phyloP scores from a whole-genome alignment of 2,888 invertebrate species.

The Ctenicera cuprea region DNA sequence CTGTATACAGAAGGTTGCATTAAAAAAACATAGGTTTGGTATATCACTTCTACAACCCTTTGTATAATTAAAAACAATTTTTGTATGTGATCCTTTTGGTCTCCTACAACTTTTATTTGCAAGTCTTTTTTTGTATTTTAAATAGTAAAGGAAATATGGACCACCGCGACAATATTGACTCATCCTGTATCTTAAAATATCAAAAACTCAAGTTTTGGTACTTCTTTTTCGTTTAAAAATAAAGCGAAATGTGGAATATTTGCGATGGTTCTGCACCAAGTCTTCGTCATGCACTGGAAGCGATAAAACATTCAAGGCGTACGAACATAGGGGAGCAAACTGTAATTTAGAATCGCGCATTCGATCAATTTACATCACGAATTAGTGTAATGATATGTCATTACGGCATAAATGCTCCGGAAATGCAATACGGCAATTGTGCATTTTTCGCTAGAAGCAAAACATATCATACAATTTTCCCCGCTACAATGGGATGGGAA shows the following conservation, averaged over 20 bases:
- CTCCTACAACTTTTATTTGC: too few relatives aligned
- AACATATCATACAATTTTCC: conserved; percentile 17
- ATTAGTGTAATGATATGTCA: conserved; percentile 42
- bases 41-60: too few relatives aligned
- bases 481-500: neutral
- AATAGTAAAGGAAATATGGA: too few relatives aligned
- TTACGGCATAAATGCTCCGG: conserved; percentile 31
- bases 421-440: conserved; percentile 28
- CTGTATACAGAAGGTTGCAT: too few relatives aligned
- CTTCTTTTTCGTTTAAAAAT: too few relatives aligned
- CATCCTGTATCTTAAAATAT: too few relatives aligned
- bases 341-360: conserved; percentile 39
- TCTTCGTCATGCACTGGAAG: conserved; percentile 32
- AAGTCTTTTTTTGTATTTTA: too few relatives aligned
- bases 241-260: neutral
- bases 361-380: conserved; percentile 45
- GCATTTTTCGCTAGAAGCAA: conserved; percentile 8
- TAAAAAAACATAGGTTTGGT: too few relatives aligned
- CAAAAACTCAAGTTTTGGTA: too few relatives aligned
- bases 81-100: too few relatives aligned
- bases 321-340: conserved; percentile 35
- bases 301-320: conserved; percentile 36
- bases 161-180: too few relatives aligned
- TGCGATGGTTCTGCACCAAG: neutral
- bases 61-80: too few relatives aligned